A percentile compares a stretch with the other conserved stretches of the same genome.
Evolutionary conservation across 2,797 vertebrate genomes (phyloP).

Genomic region (Aphelocoma californica): DNA sequence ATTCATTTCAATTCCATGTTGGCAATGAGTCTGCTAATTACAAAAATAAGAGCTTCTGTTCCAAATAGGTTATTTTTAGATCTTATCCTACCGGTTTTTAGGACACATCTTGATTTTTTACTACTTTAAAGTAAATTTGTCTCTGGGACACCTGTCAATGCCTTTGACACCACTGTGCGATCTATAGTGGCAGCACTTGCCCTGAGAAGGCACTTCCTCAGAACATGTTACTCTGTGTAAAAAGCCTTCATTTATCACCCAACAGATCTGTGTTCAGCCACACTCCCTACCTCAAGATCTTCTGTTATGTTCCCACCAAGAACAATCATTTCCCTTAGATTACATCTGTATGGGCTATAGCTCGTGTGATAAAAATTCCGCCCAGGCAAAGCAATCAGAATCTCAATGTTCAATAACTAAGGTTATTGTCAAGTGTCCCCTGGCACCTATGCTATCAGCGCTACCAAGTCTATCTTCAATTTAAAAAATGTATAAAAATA

Average conservation of each 20-base stretch:
- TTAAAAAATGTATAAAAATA: neutral
- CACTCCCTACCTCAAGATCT: neutral
- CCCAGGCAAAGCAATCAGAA: neutral
- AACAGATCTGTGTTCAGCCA: neutral
- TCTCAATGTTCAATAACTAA: neutral
- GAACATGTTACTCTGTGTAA: neutral
- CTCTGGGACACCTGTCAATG: neutral
- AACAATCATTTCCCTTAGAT: neutral
- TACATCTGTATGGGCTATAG: neutral
- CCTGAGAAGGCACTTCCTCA: neutral
- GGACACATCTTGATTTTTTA: neutral
- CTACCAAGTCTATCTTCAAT: neutral
- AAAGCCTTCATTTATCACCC: neutral
- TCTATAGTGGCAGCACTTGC: neutral
- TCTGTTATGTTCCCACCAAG: neutral
- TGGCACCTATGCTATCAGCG: neutral
- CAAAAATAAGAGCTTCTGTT: neutral
- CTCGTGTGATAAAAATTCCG: neutral
- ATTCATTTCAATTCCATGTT: neutral
- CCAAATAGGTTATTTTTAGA: neutral
- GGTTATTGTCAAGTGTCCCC: neutral
- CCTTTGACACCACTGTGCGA: neutral
- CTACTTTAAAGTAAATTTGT: neutral
- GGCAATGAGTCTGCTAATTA: neutral
- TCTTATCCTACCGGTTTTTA: neutral